phyloP scores from a whole-genome alignment of 2,888 invertebrate genomes.

The Ophraella communa region DNA sequence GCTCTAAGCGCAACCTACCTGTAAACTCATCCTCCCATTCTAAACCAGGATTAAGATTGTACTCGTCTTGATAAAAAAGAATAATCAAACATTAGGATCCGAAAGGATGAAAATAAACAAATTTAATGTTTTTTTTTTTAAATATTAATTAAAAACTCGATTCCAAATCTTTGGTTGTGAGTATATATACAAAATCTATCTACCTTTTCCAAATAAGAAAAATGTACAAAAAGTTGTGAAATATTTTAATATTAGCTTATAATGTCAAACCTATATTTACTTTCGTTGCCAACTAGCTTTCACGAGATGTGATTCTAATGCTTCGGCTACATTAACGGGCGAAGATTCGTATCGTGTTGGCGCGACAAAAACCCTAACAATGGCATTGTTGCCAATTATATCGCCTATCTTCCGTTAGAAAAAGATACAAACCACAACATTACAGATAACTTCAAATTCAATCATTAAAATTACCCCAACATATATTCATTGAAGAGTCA shows the following conservation, averaged over 20 bases:
- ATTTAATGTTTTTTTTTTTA: conserved; percentile 34
- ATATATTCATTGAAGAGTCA: too few relatives aligned
- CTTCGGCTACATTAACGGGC: too few relatives aligned
- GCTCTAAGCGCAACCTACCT: conserved; percentile 77
- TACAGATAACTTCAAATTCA: too few relatives aligned
- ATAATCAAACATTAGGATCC: conserved; percentile 55
- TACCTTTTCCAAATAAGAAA: not conserved
- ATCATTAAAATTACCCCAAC: too few relatives aligned
- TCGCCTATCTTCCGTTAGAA: too few relatives aligned
- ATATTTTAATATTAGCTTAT: not conserved
- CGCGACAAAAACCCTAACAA: too few relatives aligned
- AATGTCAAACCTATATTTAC: not conserved
- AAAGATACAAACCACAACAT: too few relatives aligned
- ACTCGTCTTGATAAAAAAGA: conserved; percentile 91
- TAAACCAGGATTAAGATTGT: conserved; percentile 99
- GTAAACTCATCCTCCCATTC: conserved; percentile 99
- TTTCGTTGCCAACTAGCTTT: not conserved
- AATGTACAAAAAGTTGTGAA: not conserved
- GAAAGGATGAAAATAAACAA: conserved; percentile 50
- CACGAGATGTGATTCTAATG: too few relatives aligned
- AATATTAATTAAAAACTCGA: conserved; percentile 22
- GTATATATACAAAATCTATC: not conserved
- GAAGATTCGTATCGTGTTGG: too few relatives aligned
- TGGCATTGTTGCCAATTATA: too few relatives aligned
- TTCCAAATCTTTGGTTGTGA: not conserved